Percentiles rank a stretch among this genome's conserved stretches.
These are phyloP conservation scores for Crioceris asparagi DNA, from an alignment of 2,888 invertebrate genomes.

Conservation along the genomic window DNA sequence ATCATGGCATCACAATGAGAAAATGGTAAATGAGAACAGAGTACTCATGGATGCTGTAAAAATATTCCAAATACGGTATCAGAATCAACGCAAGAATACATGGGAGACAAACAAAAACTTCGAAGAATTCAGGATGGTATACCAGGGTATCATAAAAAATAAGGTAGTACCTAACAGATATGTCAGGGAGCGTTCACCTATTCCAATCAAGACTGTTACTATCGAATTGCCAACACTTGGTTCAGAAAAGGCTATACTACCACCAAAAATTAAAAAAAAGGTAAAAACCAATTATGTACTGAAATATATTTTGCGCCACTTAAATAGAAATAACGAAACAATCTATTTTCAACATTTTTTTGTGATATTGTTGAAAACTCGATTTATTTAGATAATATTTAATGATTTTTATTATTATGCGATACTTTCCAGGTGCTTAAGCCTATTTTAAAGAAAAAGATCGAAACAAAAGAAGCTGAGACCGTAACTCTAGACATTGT, in stretches of 20 bases:
- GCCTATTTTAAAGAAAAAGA: no score
- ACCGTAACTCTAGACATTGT: neutral
- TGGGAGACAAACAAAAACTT: constrained; percentile 9
- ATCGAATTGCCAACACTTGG: constrained; percentile 15
- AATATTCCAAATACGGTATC: constrained; percentile 2
- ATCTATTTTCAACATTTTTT: no score
- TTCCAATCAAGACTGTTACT: constrained; percentile 13
- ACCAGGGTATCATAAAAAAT: constrained; percentile 7
- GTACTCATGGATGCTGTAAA: no score
- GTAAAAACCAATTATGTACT: neutral
- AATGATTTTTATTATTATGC: no score
- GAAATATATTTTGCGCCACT: neutral
- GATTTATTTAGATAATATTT: no score
- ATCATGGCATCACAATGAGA: no score
- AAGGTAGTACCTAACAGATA: neutral
- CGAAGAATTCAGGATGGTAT: constrained; percentile 13
- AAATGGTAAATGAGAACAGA: no score
- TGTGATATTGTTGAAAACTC: no score
- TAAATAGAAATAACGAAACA: no score
- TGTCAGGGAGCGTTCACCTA: neutral
- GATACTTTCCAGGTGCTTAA: no score
- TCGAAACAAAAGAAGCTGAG: neutral
- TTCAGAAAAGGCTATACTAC: constrained; percentile 13
- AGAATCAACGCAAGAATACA: neutral
- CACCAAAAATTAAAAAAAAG: constrained; percentile 1